Evolutionary conservation across 2,888 invertebrate species (phyloP), one percentile per base, ranked within the genome.

Genomic region (Arctia plantaginis): DNA sequence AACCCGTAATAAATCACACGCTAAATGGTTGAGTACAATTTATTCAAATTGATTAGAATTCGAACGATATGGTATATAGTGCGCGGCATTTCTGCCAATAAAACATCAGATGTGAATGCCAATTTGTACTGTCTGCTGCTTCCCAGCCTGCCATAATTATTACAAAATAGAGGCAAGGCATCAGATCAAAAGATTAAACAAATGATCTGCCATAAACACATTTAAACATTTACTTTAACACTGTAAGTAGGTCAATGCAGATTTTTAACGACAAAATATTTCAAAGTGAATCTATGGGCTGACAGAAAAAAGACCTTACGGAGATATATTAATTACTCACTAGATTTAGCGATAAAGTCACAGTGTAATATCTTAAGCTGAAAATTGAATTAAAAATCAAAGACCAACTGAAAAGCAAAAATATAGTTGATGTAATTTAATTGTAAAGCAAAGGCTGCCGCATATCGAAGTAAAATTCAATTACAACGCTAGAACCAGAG

Each of bases 111-210:
- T n/a, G 75, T 74, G 82, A 83, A 86, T 86, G 88, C 84, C 87
- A 88, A 88, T 86, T 84, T 82, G 74, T 77, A 85, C 76, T 80
- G 82, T 69, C 81, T 84, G 84, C 85, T 77, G 87, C 85, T 85
- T 87, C 80, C 78, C 80, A 82, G 72, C 76, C 73, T 78, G 80
- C 78, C 78, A 81, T 80, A 80, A 77, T 82, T 77, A 82, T 77
- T 80, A 23, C 77, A 80, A 80, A 85, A 80, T 77, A 82, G 82
- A 77, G 71, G 73, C 72, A 69, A 77, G 75, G 71, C 77, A 85
- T 81, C 77, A 84, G 77, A 77, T 82, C 78, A 84, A 77, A 76
- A 80, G 76, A 80, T 78, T 27, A 13, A 15, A 13, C n/a, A 69
- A 77, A 85, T 74, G 67, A 30, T 27, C 30, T 33, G 18, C 20